Conservation (phyloP, 2,888 invertebrate genomes). For the Mesorhabditis sp. region DNA sequence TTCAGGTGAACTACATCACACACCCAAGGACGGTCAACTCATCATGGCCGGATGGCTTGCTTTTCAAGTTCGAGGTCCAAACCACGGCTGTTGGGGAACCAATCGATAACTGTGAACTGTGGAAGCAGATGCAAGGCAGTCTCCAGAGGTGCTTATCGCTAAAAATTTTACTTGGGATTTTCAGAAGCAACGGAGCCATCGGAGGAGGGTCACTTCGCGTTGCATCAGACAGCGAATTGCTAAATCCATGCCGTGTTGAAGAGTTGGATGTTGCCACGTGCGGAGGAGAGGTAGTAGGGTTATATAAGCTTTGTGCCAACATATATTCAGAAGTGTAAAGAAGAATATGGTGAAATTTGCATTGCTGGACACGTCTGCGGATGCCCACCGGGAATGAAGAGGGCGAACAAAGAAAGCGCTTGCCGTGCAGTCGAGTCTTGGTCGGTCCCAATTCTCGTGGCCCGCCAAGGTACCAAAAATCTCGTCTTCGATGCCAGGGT, state of each 20-base stretch:
- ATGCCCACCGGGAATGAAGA: conserved; percentile 52
- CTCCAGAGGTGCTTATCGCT: conserved; percentile 23
- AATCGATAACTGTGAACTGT: conserved; percentile 51
- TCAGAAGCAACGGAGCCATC: conserved; percentile 30
- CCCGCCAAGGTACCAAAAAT: conserved; percentile 42
- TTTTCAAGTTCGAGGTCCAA: conserved; percentile 55
- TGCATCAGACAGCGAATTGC: conserved; percentile 49
- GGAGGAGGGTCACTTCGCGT: conserved; percentile 50
- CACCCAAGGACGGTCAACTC: conserved; percentile 56
- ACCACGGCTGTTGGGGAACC: conserved; percentile 35
- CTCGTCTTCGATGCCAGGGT: conserved; percentile 44
- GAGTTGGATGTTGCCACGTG: conserved; percentile 40
- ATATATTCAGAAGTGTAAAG: neutral
- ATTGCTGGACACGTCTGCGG: conserved; percentile 54
- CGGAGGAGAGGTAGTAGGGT: conserved; percentile 42
- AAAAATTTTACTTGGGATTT: too few species aligned
- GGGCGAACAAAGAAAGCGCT: conserved; percentile 32
- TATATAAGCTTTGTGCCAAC: conserved; percentile 15
- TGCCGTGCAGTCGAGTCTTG: conserved; percentile 55
- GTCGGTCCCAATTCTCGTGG: conserved; percentile 53
- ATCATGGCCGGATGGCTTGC: conserved; percentile 54
- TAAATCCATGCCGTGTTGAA: conserved; percentile 48
- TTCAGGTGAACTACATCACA: conserved; percentile 49
- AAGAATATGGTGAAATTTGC: conserved; percentile 35
- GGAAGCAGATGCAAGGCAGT: conserved; percentile 50